Percentiles rank a stretch among this genome's conserved stretches.
Conservation (phyloP, 2,113 vertebrate genomes). For the Ailurus styani region DNA sequence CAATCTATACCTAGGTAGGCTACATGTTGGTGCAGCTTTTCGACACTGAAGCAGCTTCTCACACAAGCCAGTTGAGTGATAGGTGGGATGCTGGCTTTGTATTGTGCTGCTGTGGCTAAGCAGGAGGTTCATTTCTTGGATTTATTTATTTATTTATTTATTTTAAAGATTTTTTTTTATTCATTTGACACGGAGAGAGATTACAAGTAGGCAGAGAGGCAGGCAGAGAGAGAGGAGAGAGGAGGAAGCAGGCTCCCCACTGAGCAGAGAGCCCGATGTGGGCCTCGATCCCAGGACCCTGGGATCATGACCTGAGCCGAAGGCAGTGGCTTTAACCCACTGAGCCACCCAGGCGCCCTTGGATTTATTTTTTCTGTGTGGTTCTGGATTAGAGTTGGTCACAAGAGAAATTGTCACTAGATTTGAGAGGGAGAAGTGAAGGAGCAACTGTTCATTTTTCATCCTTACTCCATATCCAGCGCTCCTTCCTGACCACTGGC, state of each 20-base stretch:
- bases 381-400: neutral
- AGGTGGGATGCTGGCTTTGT: neutral
- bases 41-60: neutral
- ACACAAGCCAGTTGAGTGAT: neutral
- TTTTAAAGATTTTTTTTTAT: too few species aligned
- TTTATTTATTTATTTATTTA: too few species aligned
- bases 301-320: too few species aligned
- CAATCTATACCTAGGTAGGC: neutral
- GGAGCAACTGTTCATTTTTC: neutral
- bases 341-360: too few species aligned
- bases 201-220: too few species aligned
- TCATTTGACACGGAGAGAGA: too few species aligned
- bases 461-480: neutral
- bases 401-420: neutral
- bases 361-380: neutral
- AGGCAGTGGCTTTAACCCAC: too few species aligned
- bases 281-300: too few species aligned
- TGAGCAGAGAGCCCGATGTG: too few species aligned
- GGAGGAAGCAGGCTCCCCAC: too few species aligned
- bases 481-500: neutral
- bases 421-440: neutral
- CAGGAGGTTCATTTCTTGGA: neutral
- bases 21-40: neutral
- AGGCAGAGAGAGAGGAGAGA: too few species aligned
- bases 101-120: neutral